Base-by-base conservation (phyloP, 1,140 invertebrate genomes). In the Chironomus tepperi region DNA sequence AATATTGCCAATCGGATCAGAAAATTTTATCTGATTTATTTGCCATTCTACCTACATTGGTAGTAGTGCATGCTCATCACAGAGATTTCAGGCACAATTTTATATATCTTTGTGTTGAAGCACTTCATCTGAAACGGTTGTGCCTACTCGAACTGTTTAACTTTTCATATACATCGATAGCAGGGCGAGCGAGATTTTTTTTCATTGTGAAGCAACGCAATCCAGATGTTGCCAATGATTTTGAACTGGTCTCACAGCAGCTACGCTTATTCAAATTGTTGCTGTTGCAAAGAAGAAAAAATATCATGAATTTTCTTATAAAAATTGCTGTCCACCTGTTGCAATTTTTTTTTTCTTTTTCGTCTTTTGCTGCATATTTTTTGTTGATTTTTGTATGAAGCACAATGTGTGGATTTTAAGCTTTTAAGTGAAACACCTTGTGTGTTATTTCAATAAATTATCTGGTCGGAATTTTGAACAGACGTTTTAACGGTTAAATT, bases 21-120 rank as follows among this genome's bases (percentile, higher is more conserved):
- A 70, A 70, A 70, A 19, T 70, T 70, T 70, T 70, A 70, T 70
- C 65, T 70, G 65, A 70, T 70, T 70, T 16, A 57, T 57, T 57
- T 57, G 47, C n/a, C 3, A 57, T 57, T 57, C 47, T 34, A 34
- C 24, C 24, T 34, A 15, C 47, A 57, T 57, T 57, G 47, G 47
- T 57, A n/a, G 47, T 57, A 57, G 47, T 57, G 47, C 1, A 57
- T n/a, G 47, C 47, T 57, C 47, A 57, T 57, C 47, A n/a, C 15
- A 9, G 15, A 15, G 47, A 57, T 34, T 34, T 34, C 24, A 34
- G 24, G 24, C 24, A 34, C 24, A 34, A 34, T 2, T 34, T n/a
- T 34, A 15, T 12, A 57, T 57, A 57, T 57, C 47, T n/a, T 9
- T 57, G 47, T 57, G 10, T 57, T 57, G 47, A n/a, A 57, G n/a